A percentile compares a stretch with the other conserved stretches of the same genome.
These are phyloP conservation scores for Elysia crispata DNA, from an alignment of 2,888 invertebrate species.

Conservation along the genomic window DNA sequence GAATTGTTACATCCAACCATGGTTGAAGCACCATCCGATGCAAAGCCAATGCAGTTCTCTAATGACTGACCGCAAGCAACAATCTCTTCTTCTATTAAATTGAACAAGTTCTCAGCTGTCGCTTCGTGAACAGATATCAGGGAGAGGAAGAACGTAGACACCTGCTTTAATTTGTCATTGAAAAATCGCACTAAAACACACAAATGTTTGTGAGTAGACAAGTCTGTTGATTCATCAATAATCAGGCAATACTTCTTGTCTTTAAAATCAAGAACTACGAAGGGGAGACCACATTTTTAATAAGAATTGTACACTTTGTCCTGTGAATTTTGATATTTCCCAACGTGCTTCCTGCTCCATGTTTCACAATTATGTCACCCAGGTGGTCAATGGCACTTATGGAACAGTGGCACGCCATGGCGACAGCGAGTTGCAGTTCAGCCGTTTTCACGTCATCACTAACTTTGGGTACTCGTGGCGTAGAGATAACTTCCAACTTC, in stretches of 20 bases:
- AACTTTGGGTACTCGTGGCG: no score
- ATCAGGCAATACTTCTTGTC: neutral
- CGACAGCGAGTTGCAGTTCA: neutral
- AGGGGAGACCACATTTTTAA: neutral
- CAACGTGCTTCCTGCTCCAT: slow-evolving; percentile 3
- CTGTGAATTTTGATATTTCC: slow-evolving; percentile 10
- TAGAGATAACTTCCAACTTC: no score
- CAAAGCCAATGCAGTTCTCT: slow-evolving; percentile 32
- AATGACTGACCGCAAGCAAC: slow-evolving; percentile 10
- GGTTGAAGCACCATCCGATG: slow-evolving; percentile 22
- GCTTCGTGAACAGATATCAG: slow-evolving; percentile 20
- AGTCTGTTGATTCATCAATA: slow-evolving; percentile 6
- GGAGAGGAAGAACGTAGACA: neutral
- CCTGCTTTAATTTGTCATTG: neutral
- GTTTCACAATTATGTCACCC: neutral
- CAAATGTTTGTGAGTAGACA: neutral
- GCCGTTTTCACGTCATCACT: slow-evolving; percentile 6
- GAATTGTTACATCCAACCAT: slow-evolving; percentile 29
- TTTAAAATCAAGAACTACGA: neutral
- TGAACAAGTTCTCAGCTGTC: neutral
- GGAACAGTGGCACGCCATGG: slow-evolving; percentile 16
- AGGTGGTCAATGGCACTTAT: slow-evolving; percentile 12
- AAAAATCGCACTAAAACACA: neutral
- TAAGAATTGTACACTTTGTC: slow-evolving; percentile 10
- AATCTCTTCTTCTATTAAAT: slow-evolving; percentile 15